Conservation (phyloP, 2,113 vertebrate species). For the Amazona vittata region DNA sequence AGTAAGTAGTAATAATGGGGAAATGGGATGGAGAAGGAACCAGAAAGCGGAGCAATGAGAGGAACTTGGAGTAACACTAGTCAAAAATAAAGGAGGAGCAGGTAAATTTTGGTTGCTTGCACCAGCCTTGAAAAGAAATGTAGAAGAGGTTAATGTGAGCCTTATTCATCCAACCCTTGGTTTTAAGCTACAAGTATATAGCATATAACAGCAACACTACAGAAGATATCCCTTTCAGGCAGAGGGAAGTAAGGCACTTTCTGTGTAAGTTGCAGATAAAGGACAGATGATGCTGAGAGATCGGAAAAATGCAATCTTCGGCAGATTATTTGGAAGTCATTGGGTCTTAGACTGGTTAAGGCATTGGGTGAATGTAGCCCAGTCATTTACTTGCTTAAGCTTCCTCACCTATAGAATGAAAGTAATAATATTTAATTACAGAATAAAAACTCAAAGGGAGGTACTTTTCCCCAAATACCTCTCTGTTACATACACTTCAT, state of each 20-base stretch:
- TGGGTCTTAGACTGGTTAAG: not conserved
- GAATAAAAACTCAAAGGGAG: not conserved
- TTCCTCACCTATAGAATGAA: not conserved
- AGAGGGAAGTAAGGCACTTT: not conserved
- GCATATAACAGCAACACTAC: not conserved
- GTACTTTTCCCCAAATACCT: not conserved
- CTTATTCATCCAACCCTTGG: accelerated
- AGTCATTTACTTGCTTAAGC: not conserved
- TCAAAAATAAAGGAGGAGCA: not conserved
- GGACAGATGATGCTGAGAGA: not conserved
- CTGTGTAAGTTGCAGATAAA: not conserved
- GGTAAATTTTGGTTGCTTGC: not conserved
- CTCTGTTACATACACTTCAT: not conserved
- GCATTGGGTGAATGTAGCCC: not conserved
- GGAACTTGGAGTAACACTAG: not conserved
- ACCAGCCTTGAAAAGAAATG: not conserved
- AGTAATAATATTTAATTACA: not conserved
- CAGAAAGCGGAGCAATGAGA: not conserved
- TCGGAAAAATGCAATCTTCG: not conserved
- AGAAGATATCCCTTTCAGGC: not conserved
- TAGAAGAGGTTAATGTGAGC: not conserved
- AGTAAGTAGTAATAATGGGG: not conserved
- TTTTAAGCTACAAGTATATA: not conserved
- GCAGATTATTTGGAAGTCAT: not conserved
- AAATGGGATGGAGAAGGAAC: not conserved